Percentiles rank a stretch among this genome's conserved stretches.
phyloP scores from a whole-genome alignment of 2,888 invertebrate species.

The Sepiola atlantica region DNA sequence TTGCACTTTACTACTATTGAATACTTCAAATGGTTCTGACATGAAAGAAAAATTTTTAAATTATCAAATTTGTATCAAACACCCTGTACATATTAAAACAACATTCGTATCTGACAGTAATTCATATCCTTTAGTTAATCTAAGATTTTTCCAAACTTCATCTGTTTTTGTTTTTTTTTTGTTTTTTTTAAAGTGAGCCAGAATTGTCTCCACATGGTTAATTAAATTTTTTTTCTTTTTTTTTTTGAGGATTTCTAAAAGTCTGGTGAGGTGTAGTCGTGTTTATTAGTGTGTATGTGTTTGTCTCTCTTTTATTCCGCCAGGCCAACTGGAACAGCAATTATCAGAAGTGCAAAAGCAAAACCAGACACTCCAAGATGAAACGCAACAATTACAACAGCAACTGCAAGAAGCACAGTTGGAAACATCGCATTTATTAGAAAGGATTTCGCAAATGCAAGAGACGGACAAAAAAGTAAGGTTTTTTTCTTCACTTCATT shows the following conservation, averaged over 20 bases:
- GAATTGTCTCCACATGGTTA: background rate
- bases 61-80: no score
- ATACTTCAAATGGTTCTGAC: no score
- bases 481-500: background rate
- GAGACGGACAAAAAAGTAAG: constrained; percentile 53
- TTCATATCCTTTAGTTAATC: no score
- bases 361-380: constrained; percentile 50
- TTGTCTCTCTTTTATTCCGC: constrained; percentile 24
- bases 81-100: no score
- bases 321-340: constrained; percentile 64
- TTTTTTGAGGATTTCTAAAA: background rate
- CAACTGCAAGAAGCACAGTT: constrained; percentile 51
- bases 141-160: no score
- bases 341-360: constrained; percentile 54
- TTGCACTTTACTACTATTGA: no score
- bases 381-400: constrained; percentile 50
- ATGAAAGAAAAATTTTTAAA: no score
- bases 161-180: no score
- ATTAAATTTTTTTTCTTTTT: background rate
- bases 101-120: no score
- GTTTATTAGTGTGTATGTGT: constrained; percentile 22
- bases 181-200: no score
- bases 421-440: constrained; percentile 54
- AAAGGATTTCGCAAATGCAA: constrained; percentile 53
- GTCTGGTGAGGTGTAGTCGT: no score